Conservation (phyloP, 2,888 invertebrate species). For the Salticus scenicus region DNA sequence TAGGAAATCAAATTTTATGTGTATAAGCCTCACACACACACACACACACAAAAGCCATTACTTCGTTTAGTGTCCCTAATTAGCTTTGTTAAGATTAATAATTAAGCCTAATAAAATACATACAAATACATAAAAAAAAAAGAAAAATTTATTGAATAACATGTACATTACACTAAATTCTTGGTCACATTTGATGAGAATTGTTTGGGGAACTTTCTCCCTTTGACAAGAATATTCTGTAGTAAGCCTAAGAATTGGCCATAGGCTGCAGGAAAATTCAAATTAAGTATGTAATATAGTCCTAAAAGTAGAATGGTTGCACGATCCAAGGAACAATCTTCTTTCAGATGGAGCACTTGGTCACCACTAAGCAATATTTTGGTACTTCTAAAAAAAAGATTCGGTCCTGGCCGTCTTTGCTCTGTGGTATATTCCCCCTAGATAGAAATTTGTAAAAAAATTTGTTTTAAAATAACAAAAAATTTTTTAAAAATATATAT, state of each 20-base stretch:
- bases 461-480: no score
- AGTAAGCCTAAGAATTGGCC: not conserved
- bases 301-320: not conserved
- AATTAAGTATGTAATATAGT: not conserved
- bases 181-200: not conserved
- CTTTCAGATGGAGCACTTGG: not conserved
- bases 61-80: no score
- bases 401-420: not conserved
- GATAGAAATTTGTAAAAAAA: no score
- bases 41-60: no score
- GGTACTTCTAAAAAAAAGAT: not conserved
- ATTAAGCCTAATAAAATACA: no score
- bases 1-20: no score
- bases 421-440: not conserved
- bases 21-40: no score
- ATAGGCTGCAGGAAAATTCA: not conserved
- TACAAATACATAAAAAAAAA: no score
- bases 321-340: not conserved
- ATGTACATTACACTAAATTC: no score
- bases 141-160: no score
- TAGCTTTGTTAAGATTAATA: no score
- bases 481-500: no score
- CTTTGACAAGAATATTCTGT: not conserved
- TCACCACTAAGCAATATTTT: not conserved
- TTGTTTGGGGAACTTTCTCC: not conserved